phyloP scores from a whole-genome alignment of 2,113 vertebrate species.

The Hippotragus niger region DNA sequence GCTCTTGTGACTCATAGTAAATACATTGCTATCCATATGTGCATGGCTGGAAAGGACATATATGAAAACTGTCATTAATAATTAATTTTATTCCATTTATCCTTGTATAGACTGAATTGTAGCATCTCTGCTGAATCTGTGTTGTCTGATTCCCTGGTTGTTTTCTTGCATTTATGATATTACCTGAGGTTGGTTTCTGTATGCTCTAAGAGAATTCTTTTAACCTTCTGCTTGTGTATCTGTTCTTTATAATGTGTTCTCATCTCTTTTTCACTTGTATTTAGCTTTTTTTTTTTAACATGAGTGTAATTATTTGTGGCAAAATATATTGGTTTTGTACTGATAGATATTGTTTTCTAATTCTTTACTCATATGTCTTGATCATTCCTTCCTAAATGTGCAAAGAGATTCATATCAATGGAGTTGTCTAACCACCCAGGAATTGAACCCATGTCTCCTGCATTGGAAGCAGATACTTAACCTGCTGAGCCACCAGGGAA shows the following conservation, averaged over 20 bases:
- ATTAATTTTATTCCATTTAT: conserved; percentile 11
- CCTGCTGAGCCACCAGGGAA: background rate
- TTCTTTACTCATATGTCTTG: background rate
- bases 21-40: background rate
- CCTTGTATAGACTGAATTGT: background rate
- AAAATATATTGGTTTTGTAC: background rate
- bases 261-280: background rate
- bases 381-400: conserved; percentile 4
- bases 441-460: background rate
- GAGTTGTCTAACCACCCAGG: background rate
- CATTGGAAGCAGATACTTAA: background rate
- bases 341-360: background rate
- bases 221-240: background rate
- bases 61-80: background rate
- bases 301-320: background rate
- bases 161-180: background rate
- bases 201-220: background rate
- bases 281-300: background rate
- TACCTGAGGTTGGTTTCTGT: background rate
- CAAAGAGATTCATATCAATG: background rate
- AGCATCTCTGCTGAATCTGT: background rate
- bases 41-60: background rate
- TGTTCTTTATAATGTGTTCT: background rate
- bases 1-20: background rate
- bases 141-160: background rate